Evolutionary conservation across 2,888 invertebrate species (phyloP).

Genomic region (Brenthis hecate): DNA sequence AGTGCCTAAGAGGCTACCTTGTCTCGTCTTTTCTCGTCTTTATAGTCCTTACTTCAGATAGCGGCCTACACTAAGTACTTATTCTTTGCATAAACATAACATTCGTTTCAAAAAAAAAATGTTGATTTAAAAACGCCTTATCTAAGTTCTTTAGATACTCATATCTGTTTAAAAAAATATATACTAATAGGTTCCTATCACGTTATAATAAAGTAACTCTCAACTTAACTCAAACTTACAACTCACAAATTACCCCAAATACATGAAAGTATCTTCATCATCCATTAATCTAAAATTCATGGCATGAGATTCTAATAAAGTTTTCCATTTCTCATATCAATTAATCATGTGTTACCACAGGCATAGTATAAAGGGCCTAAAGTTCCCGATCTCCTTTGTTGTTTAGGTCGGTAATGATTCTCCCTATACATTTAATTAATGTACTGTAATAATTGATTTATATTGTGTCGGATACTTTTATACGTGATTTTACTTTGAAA

Average conservation of each 20-base stretch:
- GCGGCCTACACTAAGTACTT: too few relatives aligned
- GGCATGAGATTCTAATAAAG: slow-evolving; percentile 28
- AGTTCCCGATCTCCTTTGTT: slow-evolving; percentile 25
- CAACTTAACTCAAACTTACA: background rate
- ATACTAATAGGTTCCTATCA: too few relatives aligned
- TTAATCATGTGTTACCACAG: slow-evolving; percentile 30
- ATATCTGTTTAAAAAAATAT: too few relatives aligned
- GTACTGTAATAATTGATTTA: slow-evolving; percentile 22
- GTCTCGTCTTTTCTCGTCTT: too few relatives aligned
- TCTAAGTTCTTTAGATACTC: background rate
- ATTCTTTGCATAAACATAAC: too few relatives aligned
- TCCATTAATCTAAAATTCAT: slow-evolving; percentile 25
- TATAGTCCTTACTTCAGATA: too few relatives aligned
- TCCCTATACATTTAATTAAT: slow-evolving; percentile 26
- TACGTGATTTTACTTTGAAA: too few relatives aligned
- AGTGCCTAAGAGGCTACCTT: too few relatives aligned
- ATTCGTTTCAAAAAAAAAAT: too few relatives aligned
- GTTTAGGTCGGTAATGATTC: slow-evolving; percentile 15
- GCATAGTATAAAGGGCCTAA: slow-evolving; percentile 19
- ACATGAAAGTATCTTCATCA: slow-evolving; percentile 1
- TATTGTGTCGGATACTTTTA: background rate
- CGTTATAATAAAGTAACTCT: too few relatives aligned
- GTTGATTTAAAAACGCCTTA: background rate
- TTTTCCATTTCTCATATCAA: slow-evolving; percentile 31
- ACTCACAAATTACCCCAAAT: background rate